Percentiles rank a stretch among this genome's conserved stretches.
Conservation (phyloP, 2,113 vertebrate species). For the Corythornis vintsioides region DNA sequence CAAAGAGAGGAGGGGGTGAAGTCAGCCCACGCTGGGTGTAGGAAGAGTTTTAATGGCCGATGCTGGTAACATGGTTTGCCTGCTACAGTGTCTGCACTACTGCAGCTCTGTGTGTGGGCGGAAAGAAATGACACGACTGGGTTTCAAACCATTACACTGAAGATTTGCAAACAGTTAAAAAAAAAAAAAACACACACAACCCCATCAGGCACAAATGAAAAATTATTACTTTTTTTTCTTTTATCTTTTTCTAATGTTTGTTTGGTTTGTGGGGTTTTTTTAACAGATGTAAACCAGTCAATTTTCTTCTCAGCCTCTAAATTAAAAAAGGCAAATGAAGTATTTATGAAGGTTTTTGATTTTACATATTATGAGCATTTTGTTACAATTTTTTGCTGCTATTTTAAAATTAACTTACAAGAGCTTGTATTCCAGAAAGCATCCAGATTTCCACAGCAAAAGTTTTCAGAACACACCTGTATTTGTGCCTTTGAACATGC, state of each 20-base stretch:
- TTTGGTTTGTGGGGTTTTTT: neutral
- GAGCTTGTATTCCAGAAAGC: neutral
- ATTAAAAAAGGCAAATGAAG: neutral
- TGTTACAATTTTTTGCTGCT: neutral
- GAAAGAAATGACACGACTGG: constrained; percentile 80
- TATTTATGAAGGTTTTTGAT: neutral
- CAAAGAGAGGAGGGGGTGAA: constrained; percentile 48
- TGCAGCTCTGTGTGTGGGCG: constrained; percentile 84
- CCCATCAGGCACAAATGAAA: constrained; percentile 61
- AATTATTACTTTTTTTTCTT: constrained; percentile 47
- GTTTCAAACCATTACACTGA: constrained; percentile 83
- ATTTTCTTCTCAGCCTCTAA: neutral
- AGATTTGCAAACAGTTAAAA: constrained; percentile 83
- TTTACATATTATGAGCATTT: neutral
- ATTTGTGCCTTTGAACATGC: neutral
- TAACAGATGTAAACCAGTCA: neutral
- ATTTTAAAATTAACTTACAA: neutral
- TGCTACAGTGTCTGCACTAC: constrained; percentile 74
- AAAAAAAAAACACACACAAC: constrained; percentile 41
- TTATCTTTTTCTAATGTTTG: neutral
- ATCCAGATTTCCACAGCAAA: neutral
- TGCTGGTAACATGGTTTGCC: constrained; percentile 71
- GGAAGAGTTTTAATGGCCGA: constrained; percentile 79
- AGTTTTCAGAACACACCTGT: neutral
- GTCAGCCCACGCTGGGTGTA: constrained; percentile 72